A percentile compares a stretch with the other conserved stretches of the same genome.
Evolutionary conservation across 2,113 vertebrate genomes (phyloP).

Genomic region (Galbula dea): DNA sequence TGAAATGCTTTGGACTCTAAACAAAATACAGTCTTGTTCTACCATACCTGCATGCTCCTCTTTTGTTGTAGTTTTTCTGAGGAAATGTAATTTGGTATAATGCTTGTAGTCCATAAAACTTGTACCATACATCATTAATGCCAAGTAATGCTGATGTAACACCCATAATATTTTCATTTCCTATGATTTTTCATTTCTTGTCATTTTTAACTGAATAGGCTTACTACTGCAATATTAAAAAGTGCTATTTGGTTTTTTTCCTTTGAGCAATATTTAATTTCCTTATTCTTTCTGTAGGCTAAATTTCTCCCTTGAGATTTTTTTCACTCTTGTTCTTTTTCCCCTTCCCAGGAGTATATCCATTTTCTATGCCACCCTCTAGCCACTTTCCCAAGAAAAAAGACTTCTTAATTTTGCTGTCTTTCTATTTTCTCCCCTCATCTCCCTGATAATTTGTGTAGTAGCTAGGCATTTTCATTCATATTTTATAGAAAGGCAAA

Average conservation of each 20-base stretch:
- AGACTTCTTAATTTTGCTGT: neutral
- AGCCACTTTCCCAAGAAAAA: neutral
- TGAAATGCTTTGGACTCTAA: neutral
- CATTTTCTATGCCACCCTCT: neutral
- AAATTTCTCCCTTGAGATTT: neutral
- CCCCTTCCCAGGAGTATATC: neutral
- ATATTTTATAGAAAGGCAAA: neutral
- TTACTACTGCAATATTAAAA: neutral
- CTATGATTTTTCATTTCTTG: neutral
- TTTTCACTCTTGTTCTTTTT: neutral
- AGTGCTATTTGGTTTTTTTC: neutral
- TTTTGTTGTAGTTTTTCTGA: neutral
- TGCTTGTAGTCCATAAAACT: neutral
- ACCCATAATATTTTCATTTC: neutral
- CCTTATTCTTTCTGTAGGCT: neutral
- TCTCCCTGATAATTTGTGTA: neutral
- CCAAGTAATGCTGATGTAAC: neutral
- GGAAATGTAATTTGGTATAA: neutral
- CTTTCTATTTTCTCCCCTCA: neutral
- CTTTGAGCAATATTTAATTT: neutral
- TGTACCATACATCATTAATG: neutral
- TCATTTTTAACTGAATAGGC: neutral
- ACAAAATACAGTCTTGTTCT: neutral
- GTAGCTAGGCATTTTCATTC: neutral
- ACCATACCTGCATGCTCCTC: neutral